Evolutionary conservation across 1,140 invertebrate genomes (phyloP), one percentile per base, ranked within the genome.

Genomic region (Argopecten irradians): DNA sequence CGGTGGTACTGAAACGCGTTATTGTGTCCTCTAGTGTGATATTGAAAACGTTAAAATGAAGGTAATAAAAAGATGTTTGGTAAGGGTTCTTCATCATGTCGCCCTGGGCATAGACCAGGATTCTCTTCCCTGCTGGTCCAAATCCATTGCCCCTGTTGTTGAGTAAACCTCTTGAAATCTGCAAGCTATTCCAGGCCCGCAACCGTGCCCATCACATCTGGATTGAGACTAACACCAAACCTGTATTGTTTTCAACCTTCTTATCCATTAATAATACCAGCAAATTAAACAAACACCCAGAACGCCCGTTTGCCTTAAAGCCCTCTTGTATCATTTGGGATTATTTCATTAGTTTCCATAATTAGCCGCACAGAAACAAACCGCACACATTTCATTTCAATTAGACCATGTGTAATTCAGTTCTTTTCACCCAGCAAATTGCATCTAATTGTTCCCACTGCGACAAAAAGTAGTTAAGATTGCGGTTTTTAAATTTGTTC

Each of bases 231-330:
- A 71, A 71, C 55, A 71, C 55, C 55, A 71, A 71, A 71, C 55
- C 55, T 71, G 55, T 71, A 71, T 71, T 71, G 55, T 71, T 71
- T 71, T 71, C 55, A 71, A 71, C 55, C 55, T 71, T 71, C 55
- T 71, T 71, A 71, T 71, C 55, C 55, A 71, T 71, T 71, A 71
- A 71, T 71, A 71, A 71, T 71, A 71, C 55, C 55, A 71, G 55
- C 55, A 71, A 71, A 71, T 71, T 71, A 71, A 71, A 71, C 55
- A 71, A 71, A 71, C 55, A 71, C 55, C 55, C 55, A 71, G 55
- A 71, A 71, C 55, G 22, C 55, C 28, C 55, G 55, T 71, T 71
- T 71, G 55, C 55, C 55, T 71, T 71, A 71, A 71, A 71, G 55
- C 55, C n/a, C 55, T 71, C n/a, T 71, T 71, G 55, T 71, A 71